These are phyloP conservation scores for Sinella curviseta DNA, from an alignment of 1,140 invertebrate species.

Conservation along the genomic window DNA sequence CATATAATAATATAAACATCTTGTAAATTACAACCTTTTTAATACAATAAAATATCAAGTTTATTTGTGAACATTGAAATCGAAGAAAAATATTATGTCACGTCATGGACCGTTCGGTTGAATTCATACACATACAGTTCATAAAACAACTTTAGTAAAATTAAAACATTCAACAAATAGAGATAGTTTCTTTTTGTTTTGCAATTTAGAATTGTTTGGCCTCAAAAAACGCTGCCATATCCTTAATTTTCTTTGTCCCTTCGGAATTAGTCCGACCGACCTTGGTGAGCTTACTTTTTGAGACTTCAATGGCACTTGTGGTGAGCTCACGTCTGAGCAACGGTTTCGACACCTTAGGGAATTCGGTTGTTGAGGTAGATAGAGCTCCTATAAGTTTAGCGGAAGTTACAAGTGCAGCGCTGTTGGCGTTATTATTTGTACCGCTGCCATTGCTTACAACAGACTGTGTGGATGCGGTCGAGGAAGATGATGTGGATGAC, in stretches of 20 bases:
- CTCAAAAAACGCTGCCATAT: constrained; percentile 77
- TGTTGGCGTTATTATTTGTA: background rate
- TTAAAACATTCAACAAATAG: background rate
- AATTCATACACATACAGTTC: background rate
- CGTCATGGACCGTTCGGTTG: background rate
- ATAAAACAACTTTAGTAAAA: background rate
- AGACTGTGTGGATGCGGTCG: constrained; percentile 37
- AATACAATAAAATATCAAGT: background rate
- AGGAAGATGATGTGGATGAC: background rate
- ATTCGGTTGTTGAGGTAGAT: constrained; percentile 5
- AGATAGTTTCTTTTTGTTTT: background rate
- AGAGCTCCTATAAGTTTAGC: background rate
- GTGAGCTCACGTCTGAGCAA: constrained; percentile 14
- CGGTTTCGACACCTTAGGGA: constrained; percentile 22
- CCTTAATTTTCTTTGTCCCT: constrained; percentile 63
- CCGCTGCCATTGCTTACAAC: background rate
- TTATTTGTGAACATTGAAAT: no score
- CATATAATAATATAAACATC: background rate
- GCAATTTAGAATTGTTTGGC: constrained; percentile 48
- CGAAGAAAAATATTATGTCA: no score
- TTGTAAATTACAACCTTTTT: background rate
- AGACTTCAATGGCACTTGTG: constrained; percentile 14
- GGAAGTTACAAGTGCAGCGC: background rate
- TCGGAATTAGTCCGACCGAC: constrained; percentile 5
- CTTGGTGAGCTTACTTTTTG: constrained; percentile 21